Base-by-base conservation (phyloP, 2,888 invertebrate genomes). In the Cataglyphis albicans region DNA sequence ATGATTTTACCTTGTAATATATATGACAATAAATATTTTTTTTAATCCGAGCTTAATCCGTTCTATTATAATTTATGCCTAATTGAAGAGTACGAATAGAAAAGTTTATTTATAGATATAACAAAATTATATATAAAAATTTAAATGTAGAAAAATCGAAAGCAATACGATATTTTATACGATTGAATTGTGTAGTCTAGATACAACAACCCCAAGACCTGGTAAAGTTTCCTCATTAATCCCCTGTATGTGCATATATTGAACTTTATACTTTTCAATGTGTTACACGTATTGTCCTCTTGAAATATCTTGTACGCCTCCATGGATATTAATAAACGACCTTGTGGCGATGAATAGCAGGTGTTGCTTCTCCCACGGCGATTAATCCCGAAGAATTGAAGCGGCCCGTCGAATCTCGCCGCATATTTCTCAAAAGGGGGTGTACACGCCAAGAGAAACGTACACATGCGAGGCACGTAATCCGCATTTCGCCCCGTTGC, bases 391-490 rank as follows among this genome's bases (percentile, higher is more conserved):
- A 52, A 52, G n/a, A 52, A n/a, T n/a, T n/a, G n/a, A n/a, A 52
- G n/a, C 52, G 7, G 70, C 18, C 35, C 59, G 72, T 80, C 59
- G 78, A 80, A 72, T 72, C 70, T 72, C 59, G 44, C 35, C 72
- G 70, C 72, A 72, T 70, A 80, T 72, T 80, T 72, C 78, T 72
- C 12, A 35, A 35, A 25, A 15, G 35, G 59, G 35, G 35, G 12
- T 68, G 12, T 68, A 59, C 41, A 41, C 76, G n/a, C 44, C 41
- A 35, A 35, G 35, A 10, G 12, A 18, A 18, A 12, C 25, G 70
- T 63, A 81, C 65, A 81, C 55, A 89, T 89, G 87, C 89, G 74
- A 72, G 55, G 87, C 89, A 89, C 89, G 89, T 89, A 89, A 89
- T 88, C 88, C 86, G 83, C 85, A 87, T 82, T 87, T 74, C 86